Conservation (phyloP, 2,888 invertebrate species). For the Drosophila putrida region DNA sequence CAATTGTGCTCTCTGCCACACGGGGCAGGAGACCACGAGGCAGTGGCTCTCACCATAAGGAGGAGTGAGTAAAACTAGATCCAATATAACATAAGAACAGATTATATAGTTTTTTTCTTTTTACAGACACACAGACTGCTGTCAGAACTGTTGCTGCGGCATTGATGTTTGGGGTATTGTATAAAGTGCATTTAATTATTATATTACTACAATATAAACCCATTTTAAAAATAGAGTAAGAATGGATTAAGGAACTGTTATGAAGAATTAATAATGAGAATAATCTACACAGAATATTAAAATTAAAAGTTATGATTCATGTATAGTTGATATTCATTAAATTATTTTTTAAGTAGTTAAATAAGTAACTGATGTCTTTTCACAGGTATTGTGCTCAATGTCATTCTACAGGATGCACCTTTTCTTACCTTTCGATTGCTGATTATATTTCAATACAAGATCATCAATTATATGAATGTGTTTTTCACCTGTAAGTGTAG, state of each 20-base stretch:
- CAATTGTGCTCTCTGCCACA: constrained; percentile 96
- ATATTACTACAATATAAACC: too few relatives aligned
- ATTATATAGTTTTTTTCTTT: neutral
- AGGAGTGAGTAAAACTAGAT: constrained; percentile 68
- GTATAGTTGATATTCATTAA: too few relatives aligned
- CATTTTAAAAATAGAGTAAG: too few relatives aligned
- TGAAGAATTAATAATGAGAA: too few relatives aligned
- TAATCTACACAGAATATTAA: too few relatives aligned
- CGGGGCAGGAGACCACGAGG: constrained; percentile 91
- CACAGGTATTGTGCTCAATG: constrained; percentile 92
- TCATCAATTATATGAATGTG: constrained; percentile 97
- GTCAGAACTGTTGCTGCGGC: constrained; percentile 91
- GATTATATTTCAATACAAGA: constrained; percentile 94
- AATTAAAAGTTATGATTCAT: too few relatives aligned
- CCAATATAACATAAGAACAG: too few relatives aligned
- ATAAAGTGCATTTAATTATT: too few relatives aligned
- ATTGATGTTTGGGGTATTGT: constrained; percentile 91
- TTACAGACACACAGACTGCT: constrained; percentile 84
- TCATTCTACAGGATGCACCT: constrained; percentile 94
- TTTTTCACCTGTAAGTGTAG: constrained; percentile 95
- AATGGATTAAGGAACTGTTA: too few relatives aligned
- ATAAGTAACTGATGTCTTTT: neutral
- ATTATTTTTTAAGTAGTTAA: too few relatives aligned
- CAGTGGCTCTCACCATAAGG: constrained; percentile 83
- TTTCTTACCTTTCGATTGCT: constrained; percentile 94